Percentiles rank a stretch among this genome's conserved stretches.
Evolutionary conservation across 2,888 invertebrate species (phyloP).

Genomic region (Drosophila longiperda): DNA sequence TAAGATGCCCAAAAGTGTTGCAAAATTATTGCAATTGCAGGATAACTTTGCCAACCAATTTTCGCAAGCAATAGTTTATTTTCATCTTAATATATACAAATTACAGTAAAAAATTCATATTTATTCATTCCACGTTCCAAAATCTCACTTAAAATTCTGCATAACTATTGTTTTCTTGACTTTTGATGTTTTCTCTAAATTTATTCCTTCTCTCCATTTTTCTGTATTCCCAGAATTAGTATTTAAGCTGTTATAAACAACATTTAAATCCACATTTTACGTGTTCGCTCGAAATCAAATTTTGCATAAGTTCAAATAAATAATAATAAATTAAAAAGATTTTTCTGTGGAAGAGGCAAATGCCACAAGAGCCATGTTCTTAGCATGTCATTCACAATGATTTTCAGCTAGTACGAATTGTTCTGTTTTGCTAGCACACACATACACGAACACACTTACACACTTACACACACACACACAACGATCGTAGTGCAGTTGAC

Average conservation of each 20-base stretch:
- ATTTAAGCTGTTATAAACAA: background rate
- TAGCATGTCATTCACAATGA: background rate
- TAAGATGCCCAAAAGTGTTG: background rate
- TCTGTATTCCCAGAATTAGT: background rate
- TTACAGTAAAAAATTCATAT: background rate
- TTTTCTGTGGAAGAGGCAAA: background rate
- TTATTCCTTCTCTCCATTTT: background rate
- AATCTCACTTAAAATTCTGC: background rate
- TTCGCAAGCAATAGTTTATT: too few relatives aligned
- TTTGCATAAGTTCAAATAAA: background rate
- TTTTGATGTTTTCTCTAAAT: background rate
- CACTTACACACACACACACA: background rate
- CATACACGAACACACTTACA: conserved; percentile 4
- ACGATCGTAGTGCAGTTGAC: conserved; percentile 63
- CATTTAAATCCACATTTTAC: background rate
- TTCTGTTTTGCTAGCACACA: conserved; percentile 4
- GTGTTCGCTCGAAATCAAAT: background rate
- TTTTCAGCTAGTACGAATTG: conserved; percentile 7
- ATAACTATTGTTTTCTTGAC: background rate
- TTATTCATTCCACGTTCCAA: background rate
- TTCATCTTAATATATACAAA: background rate
- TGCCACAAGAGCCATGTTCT: background rate
- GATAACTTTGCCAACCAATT: too few relatives aligned
- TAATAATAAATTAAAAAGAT: background rate
- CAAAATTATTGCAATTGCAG: too few relatives aligned